phyloP scores from a whole-genome alignment of 2,888 invertebrate genomes.

The Yponomeuta cagnagella region DNA sequence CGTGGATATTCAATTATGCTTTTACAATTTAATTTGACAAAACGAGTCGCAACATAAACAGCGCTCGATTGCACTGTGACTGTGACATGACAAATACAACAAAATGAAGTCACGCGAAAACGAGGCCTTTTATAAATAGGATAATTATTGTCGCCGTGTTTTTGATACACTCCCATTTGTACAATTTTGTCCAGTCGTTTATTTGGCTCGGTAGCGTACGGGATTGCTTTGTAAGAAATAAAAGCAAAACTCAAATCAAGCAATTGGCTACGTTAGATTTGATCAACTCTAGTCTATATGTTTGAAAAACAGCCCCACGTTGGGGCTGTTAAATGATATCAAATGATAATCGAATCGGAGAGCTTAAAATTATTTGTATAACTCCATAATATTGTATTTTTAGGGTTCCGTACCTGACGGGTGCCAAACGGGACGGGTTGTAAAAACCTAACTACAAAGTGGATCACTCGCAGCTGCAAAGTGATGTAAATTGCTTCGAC shows the following conservation, averaged over 20 bases:
- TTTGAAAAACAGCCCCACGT: too few species aligned
- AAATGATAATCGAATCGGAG: too few species aligned
- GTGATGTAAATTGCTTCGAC: too few species aligned
- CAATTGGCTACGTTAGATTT: too few species aligned
- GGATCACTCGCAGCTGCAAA: too few species aligned
- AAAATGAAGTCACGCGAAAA: neutral
- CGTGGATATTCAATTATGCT: neutral
- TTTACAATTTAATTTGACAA: neutral
- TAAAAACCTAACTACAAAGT: too few species aligned
- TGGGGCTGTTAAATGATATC: too few species aligned
- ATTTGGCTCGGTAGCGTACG: neutral
- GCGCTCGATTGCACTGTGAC: neutral
- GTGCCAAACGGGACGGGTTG: too few species aligned
- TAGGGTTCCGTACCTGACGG: too few species aligned
- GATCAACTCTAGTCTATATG: too few species aligned
- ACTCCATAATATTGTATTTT: too few species aligned
- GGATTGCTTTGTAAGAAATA: neutral
- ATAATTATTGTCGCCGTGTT: neutral
- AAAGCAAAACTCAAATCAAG: neutral
- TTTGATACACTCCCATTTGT: neutral
- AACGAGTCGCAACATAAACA: neutral
- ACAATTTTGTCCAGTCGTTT: neutral
- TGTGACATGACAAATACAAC: neutral
- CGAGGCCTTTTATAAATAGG: neutral
- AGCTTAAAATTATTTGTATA: too few species aligned